Evolutionary conservation across 2,888 invertebrate genomes (phyloP), one percentile per base, ranked within the genome.

Genomic region (Hydropsyche betteni): DNA sequence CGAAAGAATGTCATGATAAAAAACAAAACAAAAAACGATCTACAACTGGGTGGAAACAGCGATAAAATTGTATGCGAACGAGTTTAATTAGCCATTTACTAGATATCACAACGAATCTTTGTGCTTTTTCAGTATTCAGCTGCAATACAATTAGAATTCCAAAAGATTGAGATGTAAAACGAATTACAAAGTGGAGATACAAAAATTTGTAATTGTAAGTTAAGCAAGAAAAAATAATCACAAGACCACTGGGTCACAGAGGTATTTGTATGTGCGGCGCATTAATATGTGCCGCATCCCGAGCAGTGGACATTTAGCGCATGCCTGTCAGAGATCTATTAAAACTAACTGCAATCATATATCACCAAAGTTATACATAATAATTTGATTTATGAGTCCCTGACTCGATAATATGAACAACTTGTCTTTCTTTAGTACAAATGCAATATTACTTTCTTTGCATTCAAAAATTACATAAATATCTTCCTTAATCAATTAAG

Each of bases 171-270:
- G 34, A 33, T 5, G 6, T 6, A 64, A 64, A n/a, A n/a, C 64
- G n/a, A 36, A 6, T 8, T 5, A n/a, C 12, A 64, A 36, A 36
- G 7, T 34, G 34, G 34, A 36, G 64, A 5, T 64, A 64, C 64
- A 64, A 24, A 24, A 24, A 64, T 64, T 64, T 80, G 44, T 81
- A 80, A 80, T 80, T 80, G 83, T 83, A 44, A 10, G 24, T 24
- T 24, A 24, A 24, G 24, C 24, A 24, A 83, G 82, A 82, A 82
- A 83, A 83, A 82, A 77, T 78, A 78, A 79, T 77, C 78, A 79
- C 79, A 79, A 80, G 80, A 80, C 83, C 78, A 74, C 74, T 69
- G 78, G 76, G 78, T 78, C 78, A 76, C 77, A 76, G 78, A 78
- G 78, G 78, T 78, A 78, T 75, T 74, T 77, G n/a, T 69, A 52